Conservation (phyloP, 2,113 vertebrate genomes). For the Aspiorhynchus laticeps region DNA sequence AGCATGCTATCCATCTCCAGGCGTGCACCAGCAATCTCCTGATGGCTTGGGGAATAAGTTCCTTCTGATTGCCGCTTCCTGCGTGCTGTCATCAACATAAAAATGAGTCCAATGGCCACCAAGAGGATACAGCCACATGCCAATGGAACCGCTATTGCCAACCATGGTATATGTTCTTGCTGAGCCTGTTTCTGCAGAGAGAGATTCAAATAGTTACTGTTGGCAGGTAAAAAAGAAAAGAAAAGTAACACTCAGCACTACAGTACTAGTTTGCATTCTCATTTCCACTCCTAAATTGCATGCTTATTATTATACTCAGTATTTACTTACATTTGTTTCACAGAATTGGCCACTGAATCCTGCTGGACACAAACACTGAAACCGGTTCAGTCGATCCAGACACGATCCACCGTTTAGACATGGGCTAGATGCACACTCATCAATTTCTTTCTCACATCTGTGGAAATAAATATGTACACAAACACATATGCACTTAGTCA, state of each 20-base stretch:
- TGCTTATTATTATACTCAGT: background rate
- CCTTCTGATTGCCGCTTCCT: conserved; percentile 94
- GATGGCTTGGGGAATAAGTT: conserved; percentile 91
- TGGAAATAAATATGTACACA: conserved; percentile 54
- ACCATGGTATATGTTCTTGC: conserved; percentile 77
- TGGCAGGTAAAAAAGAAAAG: too few species aligned
- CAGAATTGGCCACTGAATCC: conserved; percentile 85
- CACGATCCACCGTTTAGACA: conserved; percentile 92
- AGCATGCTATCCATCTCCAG: conserved; percentile 97
- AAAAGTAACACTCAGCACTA: too few species aligned
- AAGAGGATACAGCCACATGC: conserved; percentile 85
- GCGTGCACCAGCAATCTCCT: conserved; percentile 93
- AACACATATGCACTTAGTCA: background rate
- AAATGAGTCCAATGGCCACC: conserved; percentile 79
- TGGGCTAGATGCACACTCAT: conserved; percentile 85
- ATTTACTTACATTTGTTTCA: conserved; percentile 80
- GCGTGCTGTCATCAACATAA: conserved; percentile 86
- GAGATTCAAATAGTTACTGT: background rate
- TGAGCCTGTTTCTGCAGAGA: conserved; percentile 79
- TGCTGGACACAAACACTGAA: conserved; percentile 81
- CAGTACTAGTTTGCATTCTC: background rate
- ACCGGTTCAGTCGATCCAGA: conserved; percentile 78
- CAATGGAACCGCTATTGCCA: conserved; percentile 85
- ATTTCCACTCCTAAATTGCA: background rate
- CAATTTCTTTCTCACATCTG: conserved; percentile 81